These are phyloP conservation scores for Okapia johnstoni DNA, from an alignment of 2,113 vertebrate species.

Conservation along the genomic window DNA sequence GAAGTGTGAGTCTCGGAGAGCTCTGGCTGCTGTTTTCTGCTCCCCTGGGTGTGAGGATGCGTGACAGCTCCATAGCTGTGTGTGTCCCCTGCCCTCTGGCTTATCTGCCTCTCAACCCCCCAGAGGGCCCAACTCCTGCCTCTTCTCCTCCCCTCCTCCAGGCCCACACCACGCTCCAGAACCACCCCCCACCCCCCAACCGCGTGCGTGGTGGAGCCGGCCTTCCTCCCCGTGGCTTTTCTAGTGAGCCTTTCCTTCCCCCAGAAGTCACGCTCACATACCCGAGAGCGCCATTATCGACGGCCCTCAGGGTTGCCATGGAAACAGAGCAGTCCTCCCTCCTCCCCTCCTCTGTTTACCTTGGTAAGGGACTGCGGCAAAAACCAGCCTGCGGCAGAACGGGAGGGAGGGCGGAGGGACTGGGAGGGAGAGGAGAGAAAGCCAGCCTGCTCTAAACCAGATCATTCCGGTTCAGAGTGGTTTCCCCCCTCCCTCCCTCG, in stretches of 20 bases:
- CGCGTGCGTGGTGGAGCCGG: conserved; percentile 83
- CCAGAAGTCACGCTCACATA: conserved; percentile 89
- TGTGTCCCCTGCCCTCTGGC: neutral
- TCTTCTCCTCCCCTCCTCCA: neutral
- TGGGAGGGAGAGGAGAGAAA: neutral
- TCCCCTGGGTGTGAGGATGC: neutral
- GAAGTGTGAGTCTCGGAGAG: neutral
- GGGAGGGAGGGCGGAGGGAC: neutral
- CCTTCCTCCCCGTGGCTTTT: conserved; percentile 85
- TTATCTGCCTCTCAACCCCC: neutral
- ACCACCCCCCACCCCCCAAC: conserved; percentile 68
- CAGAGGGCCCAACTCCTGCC: neutral
- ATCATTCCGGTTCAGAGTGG: conserved; percentile 41
- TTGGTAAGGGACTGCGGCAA: conserved; percentile 62
- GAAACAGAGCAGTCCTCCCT: conserved; percentile 18
- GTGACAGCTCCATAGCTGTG: neutral
- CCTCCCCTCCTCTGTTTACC: conserved; percentile 40
- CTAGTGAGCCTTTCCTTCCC: conserved; percentile 88
- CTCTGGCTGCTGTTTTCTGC: neutral
- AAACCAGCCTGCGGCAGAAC: conserved; percentile 22
- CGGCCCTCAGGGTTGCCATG: conserved; percentile 64
- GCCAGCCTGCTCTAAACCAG: conserved; percentile 26
- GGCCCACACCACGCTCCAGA: conserved; percentile 67
- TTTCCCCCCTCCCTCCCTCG: neutral
- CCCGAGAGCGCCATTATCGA: conserved; percentile 88